These are phyloP conservation scores for Maniola hyperantus DNA, from an alignment of 2,888 invertebrate species.

Conservation along the genomic window DNA sequence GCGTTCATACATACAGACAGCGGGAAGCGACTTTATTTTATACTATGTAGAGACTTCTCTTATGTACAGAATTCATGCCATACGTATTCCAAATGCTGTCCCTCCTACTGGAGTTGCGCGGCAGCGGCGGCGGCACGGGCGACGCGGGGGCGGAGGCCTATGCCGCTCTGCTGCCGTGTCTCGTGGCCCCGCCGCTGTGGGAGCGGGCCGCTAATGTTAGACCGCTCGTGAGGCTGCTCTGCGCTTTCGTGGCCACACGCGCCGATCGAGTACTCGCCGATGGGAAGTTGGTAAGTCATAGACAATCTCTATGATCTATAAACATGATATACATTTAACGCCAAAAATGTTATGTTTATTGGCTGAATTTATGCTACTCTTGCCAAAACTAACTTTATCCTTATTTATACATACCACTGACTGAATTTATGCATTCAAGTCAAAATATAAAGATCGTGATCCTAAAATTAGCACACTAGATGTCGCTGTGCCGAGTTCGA, in stretches of 20 bases:
- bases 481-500: too few relatives aligned
- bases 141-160: conserved; percentile 88
- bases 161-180: conserved; percentile 93
- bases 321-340: too few relatives aligned
- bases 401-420: too few relatives aligned
- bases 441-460: too few relatives aligned
- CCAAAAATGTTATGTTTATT: too few relatives aligned
- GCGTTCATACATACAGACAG: too few relatives aligned
- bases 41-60: neutral
- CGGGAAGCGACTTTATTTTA: too few relatives aligned
- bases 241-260: conserved; percentile 88
- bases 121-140: conserved; percentile 65
- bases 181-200: conserved; percentile 96
- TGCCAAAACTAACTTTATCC: too few relatives aligned
- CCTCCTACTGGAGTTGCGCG: conserved; percentile 91
- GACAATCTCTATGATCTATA: too few relatives aligned
- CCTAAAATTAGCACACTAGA: too few relatives aligned
- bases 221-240: conserved; percentile 95
- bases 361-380: too few relatives aligned
- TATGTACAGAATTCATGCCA: conserved; percentile 94
- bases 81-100: conserved; percentile 99
- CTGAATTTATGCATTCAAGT: too few relatives aligned
- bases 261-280: conserved; percentile 67
- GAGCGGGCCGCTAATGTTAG: conserved; percentile 96
- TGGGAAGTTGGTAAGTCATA: conserved; percentile 86